These are phyloP conservation scores for Holacanthus passer DNA, from an alignment of 2,113 vertebrate genomes.

Conservation along the genomic window DNA sequence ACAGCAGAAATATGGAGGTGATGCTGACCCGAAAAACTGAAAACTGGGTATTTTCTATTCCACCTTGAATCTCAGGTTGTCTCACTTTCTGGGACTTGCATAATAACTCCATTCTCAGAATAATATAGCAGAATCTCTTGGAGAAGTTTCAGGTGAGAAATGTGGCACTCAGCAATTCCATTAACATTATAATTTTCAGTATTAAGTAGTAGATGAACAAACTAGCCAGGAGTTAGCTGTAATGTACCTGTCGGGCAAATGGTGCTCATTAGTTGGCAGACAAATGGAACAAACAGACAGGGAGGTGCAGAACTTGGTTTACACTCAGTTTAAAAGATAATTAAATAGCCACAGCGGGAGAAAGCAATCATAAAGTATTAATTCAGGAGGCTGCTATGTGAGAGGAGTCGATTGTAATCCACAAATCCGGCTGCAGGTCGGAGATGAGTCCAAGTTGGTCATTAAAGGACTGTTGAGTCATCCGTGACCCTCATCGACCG, in stretches of 20 bases:
- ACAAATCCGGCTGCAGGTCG: constrained; percentile 3
- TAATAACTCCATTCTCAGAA: constrained; percentile 17
- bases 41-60: background rate
- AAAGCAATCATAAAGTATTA: constrained; percentile 28
- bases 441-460: background rate
- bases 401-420: constrained; percentile 16
- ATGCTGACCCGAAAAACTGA: constrained; percentile 1
- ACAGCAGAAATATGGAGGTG: background rate
- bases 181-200: constrained; percentile 2
- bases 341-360: constrained; percentile 22
- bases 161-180: constrained; percentile 8
- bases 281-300: constrained; percentile 31
- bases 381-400: background rate
- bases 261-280: constrained; percentile 24
- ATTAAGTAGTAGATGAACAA: background rate
- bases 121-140: constrained; percentile 3
- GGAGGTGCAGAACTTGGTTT: constrained; percentile 17
- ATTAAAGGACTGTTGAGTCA: constrained; percentile 4
- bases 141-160: constrained; percentile 39
- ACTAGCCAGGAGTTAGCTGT: constrained; percentile 2
- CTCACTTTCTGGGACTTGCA: constrained; percentile 1
- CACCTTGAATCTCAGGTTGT: constrained; percentile 13
- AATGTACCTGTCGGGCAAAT: background rate
- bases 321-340: constrained; percentile 3
- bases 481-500: background rate